A percentile compares a stretch with the other conserved stretches of the same genome.
Evolutionary conservation across 2,113 vertebrate genomes (phyloP).

Genomic region (Erinaceus europaeus): DNA sequence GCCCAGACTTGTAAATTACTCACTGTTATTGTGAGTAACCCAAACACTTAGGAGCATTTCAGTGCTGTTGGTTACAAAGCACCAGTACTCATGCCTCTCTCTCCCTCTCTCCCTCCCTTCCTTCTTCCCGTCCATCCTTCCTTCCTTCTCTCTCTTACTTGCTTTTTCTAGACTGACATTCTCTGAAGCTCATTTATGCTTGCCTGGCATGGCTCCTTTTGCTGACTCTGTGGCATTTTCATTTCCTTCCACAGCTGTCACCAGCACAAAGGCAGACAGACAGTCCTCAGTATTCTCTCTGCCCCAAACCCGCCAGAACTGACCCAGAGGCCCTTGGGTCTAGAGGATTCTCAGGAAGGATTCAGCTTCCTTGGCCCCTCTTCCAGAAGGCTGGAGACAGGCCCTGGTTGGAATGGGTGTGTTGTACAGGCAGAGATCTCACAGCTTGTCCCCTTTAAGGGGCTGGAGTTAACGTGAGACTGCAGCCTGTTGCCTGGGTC

Average conservation of each 20-base stretch:
- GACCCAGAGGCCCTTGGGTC: neutral
- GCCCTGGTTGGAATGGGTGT: neutral
- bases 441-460: neutral
- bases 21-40: neutral
- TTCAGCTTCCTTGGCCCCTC: neutral
- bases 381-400: neutral
- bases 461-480: neutral
- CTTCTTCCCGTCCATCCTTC: neutral
- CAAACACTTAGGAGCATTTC: neutral
- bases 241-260: neutral
- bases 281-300: rapidly evolving
- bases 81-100: neutral
- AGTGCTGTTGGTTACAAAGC: neutral
- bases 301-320: neutral
- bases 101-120: neutral
- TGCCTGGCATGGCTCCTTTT: neutral
- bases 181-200: neutral
- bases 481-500: no score
- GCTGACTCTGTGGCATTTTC: neutral
- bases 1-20: neutral
- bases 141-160: no score
- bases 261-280: neutral
- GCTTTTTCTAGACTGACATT: neutral
- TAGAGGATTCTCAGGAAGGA: neutral
- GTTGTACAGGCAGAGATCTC: neutral